A percentile compares a stretch with the other conserved stretches of the same genome.
Evolutionary conservation across 1,140 invertebrate genomes (phyloP).

Genomic region (Lucilia sericata): DNA sequence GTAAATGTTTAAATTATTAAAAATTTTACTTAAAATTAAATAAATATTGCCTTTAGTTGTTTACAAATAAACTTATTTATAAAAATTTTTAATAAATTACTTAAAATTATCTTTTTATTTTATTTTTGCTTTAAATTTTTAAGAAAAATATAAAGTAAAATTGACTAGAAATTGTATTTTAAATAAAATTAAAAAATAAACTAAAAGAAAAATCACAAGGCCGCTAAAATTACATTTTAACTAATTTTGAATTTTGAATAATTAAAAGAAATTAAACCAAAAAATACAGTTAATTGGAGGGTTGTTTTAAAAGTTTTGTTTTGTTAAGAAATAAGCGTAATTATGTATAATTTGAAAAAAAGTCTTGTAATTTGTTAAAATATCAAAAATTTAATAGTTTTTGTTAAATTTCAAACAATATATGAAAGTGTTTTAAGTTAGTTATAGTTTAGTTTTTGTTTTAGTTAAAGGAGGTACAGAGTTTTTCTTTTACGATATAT

Average conservation of each 20-base stretch:
- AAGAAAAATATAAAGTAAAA: background rate
- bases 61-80: background rate
- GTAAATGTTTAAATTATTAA: background rate
- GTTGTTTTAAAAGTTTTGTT: background rate
- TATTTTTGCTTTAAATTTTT: conserved; percentile 23
- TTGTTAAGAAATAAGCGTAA: conserved; percentile 33
- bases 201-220: conserved; percentile 38
- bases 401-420: no score
- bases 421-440: background rate
- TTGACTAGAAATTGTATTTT: conserved; percentile 34
- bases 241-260: conserved; percentile 39
- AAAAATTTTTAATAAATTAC: background rate
- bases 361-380: no score
- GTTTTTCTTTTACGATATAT: conserved; percentile 14
- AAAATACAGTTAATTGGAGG: conserved; percentile 6
- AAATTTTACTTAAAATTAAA: background rate
- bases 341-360: no score
- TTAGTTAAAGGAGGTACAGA: background rate
- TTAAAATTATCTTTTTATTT: background rate
- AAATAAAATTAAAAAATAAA: conserved; percentile 10
- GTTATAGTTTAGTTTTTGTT: background rate
- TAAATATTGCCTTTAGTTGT: background rate
- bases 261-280: background rate
- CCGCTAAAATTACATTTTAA: conserved; percentile 40
- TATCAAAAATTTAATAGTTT: no score